These are phyloP conservation scores for Chlorodrepanis virens DNA, from an alignment of 2,113 vertebrate species.

Conservation along the genomic window DNA sequence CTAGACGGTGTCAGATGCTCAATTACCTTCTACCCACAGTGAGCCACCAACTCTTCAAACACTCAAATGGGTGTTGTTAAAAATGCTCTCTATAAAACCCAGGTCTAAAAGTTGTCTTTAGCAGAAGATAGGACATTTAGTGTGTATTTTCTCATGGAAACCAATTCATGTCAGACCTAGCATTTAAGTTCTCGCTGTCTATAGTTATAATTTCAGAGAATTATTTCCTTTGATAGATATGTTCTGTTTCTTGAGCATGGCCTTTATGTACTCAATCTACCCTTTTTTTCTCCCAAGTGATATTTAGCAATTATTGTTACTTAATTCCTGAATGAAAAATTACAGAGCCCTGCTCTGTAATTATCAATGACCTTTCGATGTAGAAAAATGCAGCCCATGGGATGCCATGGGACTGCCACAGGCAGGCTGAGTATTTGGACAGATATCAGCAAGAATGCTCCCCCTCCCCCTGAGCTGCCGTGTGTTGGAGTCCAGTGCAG, in stretches of 20 bases:
- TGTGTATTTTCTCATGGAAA: not conserved
- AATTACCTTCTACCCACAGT: not conserved
- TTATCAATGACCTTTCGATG: conserved; percentile 48
- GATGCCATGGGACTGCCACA: not conserved
- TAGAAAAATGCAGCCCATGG: not conserved
- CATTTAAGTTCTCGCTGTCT: not conserved
- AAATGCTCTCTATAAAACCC: not conserved
- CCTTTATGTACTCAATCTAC: not conserved
- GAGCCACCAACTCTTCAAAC: not conserved
- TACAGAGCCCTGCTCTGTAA: conserved; percentile 9
- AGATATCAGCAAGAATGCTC: not conserved
- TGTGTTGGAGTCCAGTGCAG: not conserved
- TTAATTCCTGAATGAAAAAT: conserved; percentile 53
- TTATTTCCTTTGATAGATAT: not conserved
- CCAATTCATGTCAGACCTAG: not conserved
- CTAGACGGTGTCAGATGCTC: not conserved
- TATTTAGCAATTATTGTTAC: conserved; percentile 29
- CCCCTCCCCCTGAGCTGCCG: not conserved
- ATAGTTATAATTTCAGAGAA: not conserved
- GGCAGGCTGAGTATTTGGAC: not conserved
- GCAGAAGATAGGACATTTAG: not conserved
- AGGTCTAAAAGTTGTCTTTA: not conserved
- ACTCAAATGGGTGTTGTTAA: not conserved
- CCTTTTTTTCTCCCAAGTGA: not conserved
- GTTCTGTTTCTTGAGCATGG: not conserved